phyloP scores from a whole-genome alignment of 2,888 invertebrate genomes.

The Rotaria magnacalcarata region DNA sequence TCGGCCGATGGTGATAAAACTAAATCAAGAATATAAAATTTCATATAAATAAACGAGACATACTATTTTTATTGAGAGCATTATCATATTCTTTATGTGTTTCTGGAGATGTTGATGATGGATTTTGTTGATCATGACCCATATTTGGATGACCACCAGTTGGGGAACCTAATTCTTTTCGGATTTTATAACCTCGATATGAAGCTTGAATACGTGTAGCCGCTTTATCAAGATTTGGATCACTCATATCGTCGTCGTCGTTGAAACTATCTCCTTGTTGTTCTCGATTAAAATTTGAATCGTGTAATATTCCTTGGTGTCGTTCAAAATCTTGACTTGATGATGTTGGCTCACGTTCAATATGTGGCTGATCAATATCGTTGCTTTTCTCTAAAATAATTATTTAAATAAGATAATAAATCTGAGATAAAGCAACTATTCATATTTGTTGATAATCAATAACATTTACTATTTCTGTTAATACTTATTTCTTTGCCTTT shows the following conservation, averaged over 20 bases:
- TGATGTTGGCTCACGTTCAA: neutral
- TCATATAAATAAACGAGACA: neutral
- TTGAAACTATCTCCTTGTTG: neutral
- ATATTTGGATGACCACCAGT: neutral
- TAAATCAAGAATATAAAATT: neutral
- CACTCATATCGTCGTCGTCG: neutral
- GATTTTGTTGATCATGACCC: neutral
- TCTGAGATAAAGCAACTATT: neutral
- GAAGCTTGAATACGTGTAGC: conserved; percentile 33
- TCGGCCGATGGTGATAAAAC: conserved; percentile 35
- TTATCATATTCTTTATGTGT: neutral
- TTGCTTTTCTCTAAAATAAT: neutral
- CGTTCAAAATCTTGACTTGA: neutral
- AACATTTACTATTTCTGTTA: neutral
- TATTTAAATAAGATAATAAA: neutral
- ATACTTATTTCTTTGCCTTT: neutral
- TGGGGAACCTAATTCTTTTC: neutral
- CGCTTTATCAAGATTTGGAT: conserved; percentile 19
- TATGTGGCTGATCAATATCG: neutral
- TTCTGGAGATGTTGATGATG: neutral
- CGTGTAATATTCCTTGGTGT: neutral
- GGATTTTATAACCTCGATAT: conserved; percentile 32
- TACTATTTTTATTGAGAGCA: neutral
- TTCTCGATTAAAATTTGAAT: neutral
- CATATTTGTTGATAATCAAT: neutral